Conservation (phyloP, 2,888 invertebrate species). For the Melipona bicolor region DNA sequence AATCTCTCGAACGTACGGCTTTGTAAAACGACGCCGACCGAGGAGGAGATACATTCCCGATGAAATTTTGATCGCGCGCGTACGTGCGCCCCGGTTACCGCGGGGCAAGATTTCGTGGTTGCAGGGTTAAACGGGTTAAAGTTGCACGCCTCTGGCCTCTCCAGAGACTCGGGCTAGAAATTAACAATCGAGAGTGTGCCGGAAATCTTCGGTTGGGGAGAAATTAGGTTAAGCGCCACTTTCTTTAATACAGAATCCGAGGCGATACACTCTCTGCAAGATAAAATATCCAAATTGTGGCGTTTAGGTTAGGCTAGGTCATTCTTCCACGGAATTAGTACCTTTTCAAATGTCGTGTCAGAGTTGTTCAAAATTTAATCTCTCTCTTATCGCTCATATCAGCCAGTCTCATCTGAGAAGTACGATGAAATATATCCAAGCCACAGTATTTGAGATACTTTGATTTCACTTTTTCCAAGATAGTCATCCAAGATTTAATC, state of each 20-base stretch:
- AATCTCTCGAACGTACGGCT: constrained; percentile 36
- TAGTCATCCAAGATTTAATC: no score
- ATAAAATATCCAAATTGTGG: neutral
- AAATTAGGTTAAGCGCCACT: constrained; percentile 24
- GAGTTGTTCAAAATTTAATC: no score
- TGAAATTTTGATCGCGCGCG: constrained; percentile 67
- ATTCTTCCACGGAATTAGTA: no score
- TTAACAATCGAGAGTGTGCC: constrained; percentile 40
- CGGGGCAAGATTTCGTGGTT: constrained; percentile 44
- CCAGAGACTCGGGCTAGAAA: neutral
- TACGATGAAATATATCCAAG: no score
- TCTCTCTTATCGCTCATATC: no score
- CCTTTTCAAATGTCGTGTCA: no score
- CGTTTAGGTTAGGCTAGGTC: neutral
- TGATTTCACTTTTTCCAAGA: no score
- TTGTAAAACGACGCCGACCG: constrained; percentile 43
- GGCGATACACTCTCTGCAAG: neutral
- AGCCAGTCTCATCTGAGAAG: no score
- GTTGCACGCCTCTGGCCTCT: neutral
- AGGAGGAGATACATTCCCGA: constrained; percentile 48
- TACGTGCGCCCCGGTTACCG: constrained; percentile 43
- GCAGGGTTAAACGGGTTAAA: constrained; percentile 41
- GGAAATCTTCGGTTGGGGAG: neutral
- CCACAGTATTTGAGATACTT: no score
- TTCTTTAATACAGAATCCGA: constrained; percentile 4